Base-by-base conservation (phyloP, 2,797 vertebrate genomes). In the Melanotaenia maccullochi region DNA sequence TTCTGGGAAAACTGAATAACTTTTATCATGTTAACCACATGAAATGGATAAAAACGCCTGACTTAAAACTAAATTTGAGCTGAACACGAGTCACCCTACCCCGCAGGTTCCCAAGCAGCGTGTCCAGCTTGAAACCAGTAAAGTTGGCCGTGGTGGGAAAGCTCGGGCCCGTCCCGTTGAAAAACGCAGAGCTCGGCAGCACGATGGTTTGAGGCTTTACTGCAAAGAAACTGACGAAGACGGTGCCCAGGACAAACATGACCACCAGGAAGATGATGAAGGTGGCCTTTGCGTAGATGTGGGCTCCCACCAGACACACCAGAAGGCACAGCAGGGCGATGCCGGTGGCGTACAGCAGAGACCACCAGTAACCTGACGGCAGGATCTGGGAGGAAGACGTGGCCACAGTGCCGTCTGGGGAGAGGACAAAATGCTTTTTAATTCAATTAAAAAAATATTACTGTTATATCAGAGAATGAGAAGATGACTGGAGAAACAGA, bases 191-290 rank as follows among this genome's bases (percentile, higher is more conserved):
- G 7, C 85, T 24, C 1, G 65, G 93, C 65, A 97, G 90, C 9
- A 24, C 3, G 62, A 95, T 73, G 18, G 42, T 54, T 0, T 58
- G 87, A 11, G 95, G 95, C 2, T 0, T 16, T 0, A 95, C 95
- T 0, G 93, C 87, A 0, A 98, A 97, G 88, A 97, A 97, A 82
- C 96, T 97, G 89, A 97, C 18, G 16, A 96, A 96, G 81, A 97
- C 85, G 42, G 94, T 96, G 76, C 68, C 90, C 86, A 97, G 87
- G 57, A 96, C 96, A 1, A 88, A 82, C 33, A 95, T 93, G 5
- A 97, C 97, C 1, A 96, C 81, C 68, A 97, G 81, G 88, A 97
- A 97, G 92, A 97, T 97, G 83, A 97, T 71, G 90, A 97, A 97
- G 25, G 96, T 95, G 78, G 97, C 96, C 76, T 96, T 97, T 83